phyloP scores from a whole-genome alignment of 1,140 invertebrate species.

The Chymomyza costata region DNA sequence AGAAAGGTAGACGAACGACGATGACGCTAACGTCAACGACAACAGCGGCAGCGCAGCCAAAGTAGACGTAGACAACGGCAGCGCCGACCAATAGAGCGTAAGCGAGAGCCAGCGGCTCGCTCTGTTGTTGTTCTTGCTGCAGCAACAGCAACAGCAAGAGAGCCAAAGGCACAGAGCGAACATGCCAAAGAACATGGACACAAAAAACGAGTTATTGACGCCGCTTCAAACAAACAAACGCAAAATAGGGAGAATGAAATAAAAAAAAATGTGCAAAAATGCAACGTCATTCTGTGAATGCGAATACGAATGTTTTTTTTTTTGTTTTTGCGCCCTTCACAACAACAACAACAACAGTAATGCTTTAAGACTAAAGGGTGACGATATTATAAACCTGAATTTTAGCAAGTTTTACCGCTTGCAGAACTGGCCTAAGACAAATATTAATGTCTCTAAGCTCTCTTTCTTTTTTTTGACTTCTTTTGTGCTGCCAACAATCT shows the following conservation, averaged over 20 bases:
- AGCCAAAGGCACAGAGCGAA: conserved; percentile 6
- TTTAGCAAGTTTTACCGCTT: conserved; percentile 18
- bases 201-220: neutral
- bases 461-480: too few species aligned
- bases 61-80: conserved; percentile 5
- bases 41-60: too few species aligned
- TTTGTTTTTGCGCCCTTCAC: neutral
- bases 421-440: too few species aligned
- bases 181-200: conserved; percentile 4
- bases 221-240: conserved; percentile 32
- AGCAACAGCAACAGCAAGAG: neutral
- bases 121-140: too few species aligned
- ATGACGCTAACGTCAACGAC: conserved; percentile 40
- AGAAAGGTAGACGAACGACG: conserved; percentile 53
- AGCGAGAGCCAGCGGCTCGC: conserved; percentile 11
- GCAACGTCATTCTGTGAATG: conserved; percentile 54
- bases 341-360: too few species aligned
- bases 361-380: too few species aligned
- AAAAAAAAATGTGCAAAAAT: conserved; percentile 33
- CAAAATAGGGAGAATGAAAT: conserved; percentile 24
- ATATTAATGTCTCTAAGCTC: conserved; percentile 5
- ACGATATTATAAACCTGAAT: conserved; percentile 41
- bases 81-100: conserved; percentile 59
- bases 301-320: conserved; percentile 28
- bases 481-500: neutral